These are phyloP conservation scores for Lepidurus arcticus DNA, from an alignment of 1,140 invertebrate genomes.

Conservation along the genomic window DNA sequence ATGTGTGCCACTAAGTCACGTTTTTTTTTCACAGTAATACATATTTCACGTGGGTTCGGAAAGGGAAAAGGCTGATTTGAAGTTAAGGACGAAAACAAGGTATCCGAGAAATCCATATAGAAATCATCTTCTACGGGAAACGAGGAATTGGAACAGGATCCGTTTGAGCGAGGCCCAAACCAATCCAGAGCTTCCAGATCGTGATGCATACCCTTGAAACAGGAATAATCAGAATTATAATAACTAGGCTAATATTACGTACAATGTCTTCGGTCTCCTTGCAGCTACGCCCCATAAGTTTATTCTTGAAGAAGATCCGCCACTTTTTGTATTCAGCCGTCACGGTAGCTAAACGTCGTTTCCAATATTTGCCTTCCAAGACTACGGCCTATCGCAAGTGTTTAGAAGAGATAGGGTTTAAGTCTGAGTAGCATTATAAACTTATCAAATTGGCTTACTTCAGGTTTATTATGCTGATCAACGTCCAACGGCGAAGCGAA, in stretches of 20 bases:
- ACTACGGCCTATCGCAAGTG: constrained; percentile 69
- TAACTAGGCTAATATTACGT: constrained; percentile 41
- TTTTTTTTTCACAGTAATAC: constrained; percentile 49
- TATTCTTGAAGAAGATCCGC: constrained; percentile 88
- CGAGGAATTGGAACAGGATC: constrained; percentile 26
- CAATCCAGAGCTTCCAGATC: constrained; percentile 32
- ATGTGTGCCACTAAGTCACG: not conserved
- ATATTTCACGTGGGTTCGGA: constrained; percentile 92
- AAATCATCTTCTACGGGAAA: constrained; percentile 71
- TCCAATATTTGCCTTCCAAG: constrained; percentile 98
- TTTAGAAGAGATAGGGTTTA: constrained; percentile 26
- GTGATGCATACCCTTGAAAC: constrained; percentile 22
- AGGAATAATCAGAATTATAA: not conserved
- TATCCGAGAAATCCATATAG: constrained; percentile 83
- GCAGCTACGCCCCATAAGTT: constrained; percentile 64
- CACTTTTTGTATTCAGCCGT: constrained; percentile 99
- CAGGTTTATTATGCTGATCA: constrained; percentile 89
- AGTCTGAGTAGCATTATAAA: not conserved
- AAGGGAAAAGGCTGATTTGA: constrained; percentile 88
- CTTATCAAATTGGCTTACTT: constrained; percentile 57
- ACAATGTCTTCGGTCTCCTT: constrained; percentile 72
- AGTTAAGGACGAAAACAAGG: constrained; percentile 78
- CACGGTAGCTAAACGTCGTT: constrained; percentile 88
- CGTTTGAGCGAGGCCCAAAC: constrained; percentile 28
- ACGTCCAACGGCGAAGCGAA: constrained; percentile 92